These are phyloP conservation scores for Ylistrum balloti DNA, from an alignment of 1,140 invertebrate species.

Conservation along the genomic window DNA sequence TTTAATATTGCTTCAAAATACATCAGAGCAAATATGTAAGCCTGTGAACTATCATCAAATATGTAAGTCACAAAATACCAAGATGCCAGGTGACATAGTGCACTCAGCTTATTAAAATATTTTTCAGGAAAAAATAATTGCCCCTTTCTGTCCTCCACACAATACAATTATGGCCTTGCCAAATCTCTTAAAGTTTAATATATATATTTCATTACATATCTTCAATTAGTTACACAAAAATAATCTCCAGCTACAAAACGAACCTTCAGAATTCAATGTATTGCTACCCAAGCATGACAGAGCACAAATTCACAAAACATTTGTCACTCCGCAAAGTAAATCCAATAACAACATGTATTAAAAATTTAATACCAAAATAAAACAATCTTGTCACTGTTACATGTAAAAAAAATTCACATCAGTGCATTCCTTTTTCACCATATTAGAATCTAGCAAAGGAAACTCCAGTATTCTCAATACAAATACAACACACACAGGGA, in stretches of 20 bases:
- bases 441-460: background rate
- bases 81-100: too few species aligned
- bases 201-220: background rate
- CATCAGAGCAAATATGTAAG: too few species aligned
- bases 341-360: constrained; percentile 5
- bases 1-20: too few species aligned
- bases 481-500: background rate
- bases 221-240: constrained; percentile 12
- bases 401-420: background rate
- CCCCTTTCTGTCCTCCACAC: background rate
- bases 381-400: background rate
- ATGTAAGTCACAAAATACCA: too few species aligned
- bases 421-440: background rate
- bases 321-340: background rate
- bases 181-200: background rate
- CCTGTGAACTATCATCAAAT: too few species aligned
- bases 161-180: background rate
- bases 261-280: background rate
- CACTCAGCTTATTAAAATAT: too few species aligned
- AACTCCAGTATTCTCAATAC: constrained; percentile 9
- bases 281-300: background rate
- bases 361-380: constrained; percentile 25
- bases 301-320: background rate
- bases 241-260: background rate
- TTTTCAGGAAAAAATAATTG: background rate